Base-by-base conservation (phyloP, 1,140 invertebrate genomes). In the Acromyrmex heyeri region DNA sequence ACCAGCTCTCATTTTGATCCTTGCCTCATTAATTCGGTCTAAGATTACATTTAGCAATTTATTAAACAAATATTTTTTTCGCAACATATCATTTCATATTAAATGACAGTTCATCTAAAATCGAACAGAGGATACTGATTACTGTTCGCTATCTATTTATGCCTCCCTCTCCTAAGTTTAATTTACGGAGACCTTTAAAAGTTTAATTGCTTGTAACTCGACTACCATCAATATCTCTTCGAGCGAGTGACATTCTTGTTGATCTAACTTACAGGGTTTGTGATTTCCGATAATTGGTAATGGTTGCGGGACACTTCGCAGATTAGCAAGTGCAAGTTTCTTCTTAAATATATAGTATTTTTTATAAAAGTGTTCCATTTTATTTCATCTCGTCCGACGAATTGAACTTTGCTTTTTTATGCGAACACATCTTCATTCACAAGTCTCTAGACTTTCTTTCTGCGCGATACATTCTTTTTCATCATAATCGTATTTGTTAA, bases 231-330 rank as follows among this genome's bases (percentile, higher is more conserved):
- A 53, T 61, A 18, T n/a, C 10, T 76, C 14, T 61, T 61, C 18
- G 30, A 38, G 55, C 55, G 55, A 61, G 34, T 34, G 30, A 75
- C 30, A 75, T 75, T 75, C 55, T 38, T 61, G 34, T 27, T 44
- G 34, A 24, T 75, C 55, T 61, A 55, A 75, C 55, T 73, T 34
- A 6, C 55, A 61, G 30, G 55, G 55, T 76, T 61, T 44, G 30
- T 57, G 55, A 76, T 76, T 72, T 72, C 69, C 44, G 44, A 72
- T 72, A 72, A 72, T 72, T 72, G 44, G 44, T 5, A 72, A 38
- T 5, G 44, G 12, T 50, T 50, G 21, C n/a, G 44, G 69, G 44
- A 38, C 30, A 59, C 5, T 6, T 75, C 1, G 34, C 16, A 14
- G 38, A 61, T 44, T 38, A 61, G n/a, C 38, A 21, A 27, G 10